Percentiles rank a stretch among this genome's conserved stretches.
Evolutionary conservation across 2,888 invertebrate genomes (phyloP).

Genomic region (Rhorus exstirpatorius): DNA sequence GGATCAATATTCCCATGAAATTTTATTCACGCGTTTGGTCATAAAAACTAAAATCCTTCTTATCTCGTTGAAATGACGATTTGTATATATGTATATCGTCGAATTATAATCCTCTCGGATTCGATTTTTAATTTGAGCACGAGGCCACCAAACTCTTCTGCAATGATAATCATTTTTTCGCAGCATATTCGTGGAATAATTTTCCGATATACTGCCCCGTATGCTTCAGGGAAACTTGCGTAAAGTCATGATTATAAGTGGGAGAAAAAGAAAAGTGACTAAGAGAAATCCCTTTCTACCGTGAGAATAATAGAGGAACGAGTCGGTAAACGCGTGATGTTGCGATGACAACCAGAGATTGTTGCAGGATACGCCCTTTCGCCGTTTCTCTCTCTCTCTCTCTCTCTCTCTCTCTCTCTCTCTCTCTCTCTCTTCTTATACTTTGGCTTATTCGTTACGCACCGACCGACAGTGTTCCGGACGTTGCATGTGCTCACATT

Average conservation of each 20-base stretch:
- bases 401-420: conserved; percentile 4
- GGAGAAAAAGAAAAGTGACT: conserved; percentile 20
- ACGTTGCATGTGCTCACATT: conserved; percentile 69
- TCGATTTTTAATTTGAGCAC: too few species aligned
- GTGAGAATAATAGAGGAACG: conserved; percentile 38
- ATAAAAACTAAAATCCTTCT: too few species aligned
- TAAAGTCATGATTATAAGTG: conserved; percentile 12
- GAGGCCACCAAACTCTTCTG: too few species aligned
- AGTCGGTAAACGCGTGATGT: conserved; percentile 47
- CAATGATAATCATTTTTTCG: neutral
- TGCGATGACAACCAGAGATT: conserved; percentile 68
- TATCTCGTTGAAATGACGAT: too few species aligned
- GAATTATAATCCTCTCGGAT: too few species aligned
- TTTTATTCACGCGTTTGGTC: too few species aligned
- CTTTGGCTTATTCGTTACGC: conserved; percentile 69
- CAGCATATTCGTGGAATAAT: conserved; percentile 1
- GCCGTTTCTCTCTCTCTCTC: conserved; percentile 38
- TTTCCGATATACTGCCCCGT: neutral
- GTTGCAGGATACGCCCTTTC: conserved; percentile 66
- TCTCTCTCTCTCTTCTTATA: conserved; percentile 10
- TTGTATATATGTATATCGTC: too few species aligned
- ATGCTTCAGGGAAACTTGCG: conserved; percentile 7
- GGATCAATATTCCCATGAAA: neutral
- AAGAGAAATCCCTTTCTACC: conserved; percentile 42
- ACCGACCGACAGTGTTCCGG: conserved; percentile 67